A percentile compares a stretch with the other conserved stretches of the same genome.
These are phyloP conservation scores for Idaea aversata DNA, from an alignment of 2,888 invertebrate species.

Conservation along the genomic window DNA sequence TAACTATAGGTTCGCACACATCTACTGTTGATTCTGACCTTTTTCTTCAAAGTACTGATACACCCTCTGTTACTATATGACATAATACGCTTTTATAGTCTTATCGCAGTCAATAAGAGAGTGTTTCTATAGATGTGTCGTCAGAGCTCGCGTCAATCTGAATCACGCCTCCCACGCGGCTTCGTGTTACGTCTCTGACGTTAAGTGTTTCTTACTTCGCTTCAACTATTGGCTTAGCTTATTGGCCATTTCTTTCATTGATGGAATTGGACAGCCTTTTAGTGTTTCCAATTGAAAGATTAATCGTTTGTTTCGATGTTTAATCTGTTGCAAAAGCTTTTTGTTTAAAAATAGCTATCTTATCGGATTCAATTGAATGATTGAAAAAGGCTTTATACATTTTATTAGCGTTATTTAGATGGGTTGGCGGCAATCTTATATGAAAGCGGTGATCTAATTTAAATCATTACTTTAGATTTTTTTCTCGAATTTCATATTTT, in stretches of 20 bases:
- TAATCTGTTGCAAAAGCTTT: background rate
- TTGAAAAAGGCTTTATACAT: background rate
- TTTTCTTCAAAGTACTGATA: background rate
- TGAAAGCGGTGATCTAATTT: too few relatives aligned
- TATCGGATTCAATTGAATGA: background rate
- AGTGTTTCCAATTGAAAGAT: background rate
- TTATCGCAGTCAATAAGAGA: conserved; percentile 11
- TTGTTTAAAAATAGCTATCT: background rate
- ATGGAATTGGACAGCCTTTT: conserved; percentile 6
- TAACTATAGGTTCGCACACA: background rate
- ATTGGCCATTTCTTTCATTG: background rate
- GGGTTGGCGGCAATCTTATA: too few relatives aligned
- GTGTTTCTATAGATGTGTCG: conserved; percentile 22
- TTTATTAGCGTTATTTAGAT: too few relatives aligned
- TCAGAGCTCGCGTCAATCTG: conserved; percentile 20
- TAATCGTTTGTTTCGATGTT: conserved; percentile 1
- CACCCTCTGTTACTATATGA: conserved; percentile 14
- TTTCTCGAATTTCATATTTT: too few relatives aligned
- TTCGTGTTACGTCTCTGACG: conserved; percentile 23
- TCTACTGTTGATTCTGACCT: background rate
- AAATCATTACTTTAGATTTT: too few relatives aligned
- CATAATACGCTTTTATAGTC: conserved; percentile 4
- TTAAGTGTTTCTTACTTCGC: conserved; percentile 23
- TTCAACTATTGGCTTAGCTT: conserved; percentile 14
- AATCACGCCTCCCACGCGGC: conserved; percentile 31